phyloP scores from a whole-genome alignment of 2,797 vertebrate species.

The Dendrocincla tyrannina region DNA sequence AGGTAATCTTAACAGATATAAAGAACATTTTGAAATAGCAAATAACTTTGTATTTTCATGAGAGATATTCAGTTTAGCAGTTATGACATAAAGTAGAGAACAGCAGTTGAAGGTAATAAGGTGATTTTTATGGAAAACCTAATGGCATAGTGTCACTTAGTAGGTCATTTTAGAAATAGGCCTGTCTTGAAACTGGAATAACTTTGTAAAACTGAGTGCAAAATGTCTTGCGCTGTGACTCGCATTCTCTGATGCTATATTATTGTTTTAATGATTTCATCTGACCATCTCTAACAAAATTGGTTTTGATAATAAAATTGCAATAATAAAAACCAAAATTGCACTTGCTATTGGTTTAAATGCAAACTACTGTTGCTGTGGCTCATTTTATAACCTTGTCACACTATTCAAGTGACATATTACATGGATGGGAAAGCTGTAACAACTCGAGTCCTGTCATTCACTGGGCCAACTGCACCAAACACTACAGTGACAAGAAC shows the following conservation, averaged over 20 bases:
- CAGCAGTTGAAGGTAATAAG: neutral
- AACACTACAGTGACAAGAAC: neutral
- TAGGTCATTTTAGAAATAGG: neutral
- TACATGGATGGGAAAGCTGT: neutral
- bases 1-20: neutral
- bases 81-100: neutral
- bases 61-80: neutral
- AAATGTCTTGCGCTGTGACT: neutral
- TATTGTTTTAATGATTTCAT: neutral
- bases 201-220: neutral
- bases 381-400: neutral
- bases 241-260: neutral
- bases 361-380: neutral
- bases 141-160: neutral
- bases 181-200: neutral
- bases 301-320: neutral
- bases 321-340: too few species aligned
- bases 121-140: neutral
- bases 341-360: neutral
- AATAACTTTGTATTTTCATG: neutral
- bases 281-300: neutral
- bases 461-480: neutral
- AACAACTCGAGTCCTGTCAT: neutral
- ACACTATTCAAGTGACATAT: accelerated
- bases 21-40: neutral